Evolutionary conservation across 2,797 vertebrate species (phyloP), one percentile per base, ranked within the genome.

Genomic region (Tarsius wallacei): DNA sequence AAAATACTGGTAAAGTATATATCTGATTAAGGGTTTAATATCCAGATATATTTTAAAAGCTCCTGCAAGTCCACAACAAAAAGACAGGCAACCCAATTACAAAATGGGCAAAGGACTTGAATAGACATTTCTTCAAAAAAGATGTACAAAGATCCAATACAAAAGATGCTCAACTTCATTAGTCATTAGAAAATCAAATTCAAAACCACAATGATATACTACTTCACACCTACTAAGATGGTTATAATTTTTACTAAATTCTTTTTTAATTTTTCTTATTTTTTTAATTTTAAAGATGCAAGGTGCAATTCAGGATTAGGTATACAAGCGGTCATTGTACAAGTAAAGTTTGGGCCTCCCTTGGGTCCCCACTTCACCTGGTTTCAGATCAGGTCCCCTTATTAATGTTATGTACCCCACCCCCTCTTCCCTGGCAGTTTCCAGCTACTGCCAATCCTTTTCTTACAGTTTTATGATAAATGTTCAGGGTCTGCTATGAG

Each of bases 101-200:
- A 47, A 64, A 76, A 70, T 26, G 15, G 2, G 31, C 24, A 71
- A 76, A 93, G 3, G 33, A 78, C 28, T 15, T 78, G 3, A 80
- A 78, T 26, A 77, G 63, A 22, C 16, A 53, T 73, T 53, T 93
- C 59, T 85, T 31, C 68, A 77, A 33, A 86, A 71, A 33, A 49
- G 49, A 22, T 33, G 47, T 59, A 59, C 31, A 83, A 77, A 51
- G 57, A 63, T 33, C 42, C 19, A 77, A 63, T 61, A 91, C 70
- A 90, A 94, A 83, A 14, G 19, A 66, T 80, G 36, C 1, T 33
- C 24, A 87, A 84, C 24, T 28, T 47, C 21, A 55, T 87, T 71
- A 73, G 3, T 87, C 64, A 83, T 77, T 73, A 90, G 22, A 31
- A 90, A 87, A 93, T 21, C 33, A 26, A 93, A 33, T 74, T n/a